Conservation (phyloP, 1,140 invertebrate species). For the Drosophila orena region DNA sequence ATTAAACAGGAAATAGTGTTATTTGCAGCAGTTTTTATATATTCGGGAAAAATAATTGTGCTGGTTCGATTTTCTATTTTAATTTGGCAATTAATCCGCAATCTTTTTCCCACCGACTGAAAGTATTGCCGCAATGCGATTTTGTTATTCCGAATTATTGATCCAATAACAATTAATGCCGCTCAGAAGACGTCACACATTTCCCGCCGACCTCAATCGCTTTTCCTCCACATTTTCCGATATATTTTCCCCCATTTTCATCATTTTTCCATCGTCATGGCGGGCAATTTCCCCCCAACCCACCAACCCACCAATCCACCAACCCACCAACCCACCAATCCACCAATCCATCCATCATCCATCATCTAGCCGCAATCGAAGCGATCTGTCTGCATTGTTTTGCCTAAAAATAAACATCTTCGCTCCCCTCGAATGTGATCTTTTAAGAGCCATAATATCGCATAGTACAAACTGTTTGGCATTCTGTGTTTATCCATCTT, state of each 20-base stretch:
- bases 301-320: not conserved
- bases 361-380: slow-evolving; percentile 63
- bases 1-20: too few species aligned
- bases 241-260: slow-evolving; percentile 12
- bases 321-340: slow-evolving; percentile 11
- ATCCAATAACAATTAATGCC: slow-evolving; percentile 47
- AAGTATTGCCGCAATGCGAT: slow-evolving; percentile 33
- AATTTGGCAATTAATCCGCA: slow-evolving; percentile 15
- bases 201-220: slow-evolving; percentile 4
- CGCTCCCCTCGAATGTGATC: slow-evolving; percentile 32
- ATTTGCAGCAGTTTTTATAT: not conserved
- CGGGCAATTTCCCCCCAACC: not conserved
- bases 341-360: slow-evolving; percentile 50
- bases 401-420: slow-evolving; percentile 67
- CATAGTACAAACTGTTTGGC: slow-evolving; percentile 17
- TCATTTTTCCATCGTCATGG: slow-evolving; percentile 3
- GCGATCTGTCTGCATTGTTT: slow-evolving; percentile 78
- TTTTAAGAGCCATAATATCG: slow-evolving; percentile 17
- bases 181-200: slow-evolving; percentile 32
- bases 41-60: not conserved
- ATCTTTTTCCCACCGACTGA: slow-evolving; percentile 15
- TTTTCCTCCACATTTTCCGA: slow-evolving; percentile 2
- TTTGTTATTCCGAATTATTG: slow-evolving; percentile 49
- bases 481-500: slow-evolving; percentile 35
- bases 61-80: slow-evolving; percentile 6